Conservation (phyloP, 2,797 vertebrate genomes). For the Hypotaenidia philippensis region DNA sequence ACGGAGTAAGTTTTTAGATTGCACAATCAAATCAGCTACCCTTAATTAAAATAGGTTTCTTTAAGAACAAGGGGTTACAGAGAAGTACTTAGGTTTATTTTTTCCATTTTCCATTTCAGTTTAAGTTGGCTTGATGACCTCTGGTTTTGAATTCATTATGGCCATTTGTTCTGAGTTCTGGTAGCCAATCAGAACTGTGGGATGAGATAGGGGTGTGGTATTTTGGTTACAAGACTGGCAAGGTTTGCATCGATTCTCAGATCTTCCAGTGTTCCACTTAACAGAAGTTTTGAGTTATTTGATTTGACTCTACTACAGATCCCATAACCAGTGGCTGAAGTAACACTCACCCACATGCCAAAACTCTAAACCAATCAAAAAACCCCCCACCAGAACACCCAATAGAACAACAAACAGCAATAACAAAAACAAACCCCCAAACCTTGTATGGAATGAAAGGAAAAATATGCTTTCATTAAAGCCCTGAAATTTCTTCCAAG, state of each 20-base stretch:
- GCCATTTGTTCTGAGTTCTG: background rate
- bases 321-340: background rate
- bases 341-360: fast-evolving
- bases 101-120: background rate
- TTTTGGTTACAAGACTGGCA: background rate
- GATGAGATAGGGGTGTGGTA: background rate
- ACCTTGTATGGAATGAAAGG: background rate
- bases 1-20: background rate
- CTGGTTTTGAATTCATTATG: background rate
- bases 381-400: background rate
- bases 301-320: background rate
- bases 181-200: background rate
- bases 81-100: background rate
- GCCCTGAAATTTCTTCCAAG: background rate
- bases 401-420: background rate
- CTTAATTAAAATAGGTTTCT: background rate
- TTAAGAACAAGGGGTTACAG: background rate
- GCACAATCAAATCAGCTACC: background rate
- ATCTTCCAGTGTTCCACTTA: background rate
- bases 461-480: background rate
- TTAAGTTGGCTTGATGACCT: background rate
- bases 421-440: background rate
- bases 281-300: background rate
- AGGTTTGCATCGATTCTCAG: background rate
- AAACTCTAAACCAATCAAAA: background rate